Evolutionary conservation across 2,113 vertebrate genomes (phyloP), one percentile per base, ranked within the genome.

Genomic region (Dicaeum eximium): DNA sequence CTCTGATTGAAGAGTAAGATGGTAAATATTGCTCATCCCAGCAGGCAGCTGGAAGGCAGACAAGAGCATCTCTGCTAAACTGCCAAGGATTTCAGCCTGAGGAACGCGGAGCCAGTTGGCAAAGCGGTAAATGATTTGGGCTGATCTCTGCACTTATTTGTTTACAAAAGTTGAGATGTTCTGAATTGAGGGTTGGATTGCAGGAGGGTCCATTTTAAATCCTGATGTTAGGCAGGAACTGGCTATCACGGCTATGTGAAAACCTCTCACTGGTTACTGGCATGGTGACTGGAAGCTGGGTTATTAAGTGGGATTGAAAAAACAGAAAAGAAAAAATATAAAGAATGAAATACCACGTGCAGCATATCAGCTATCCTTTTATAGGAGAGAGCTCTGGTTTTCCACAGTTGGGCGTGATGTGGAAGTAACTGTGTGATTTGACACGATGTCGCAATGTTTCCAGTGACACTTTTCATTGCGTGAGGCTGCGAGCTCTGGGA

Each of bases 21-120:
- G 80, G 86, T 95, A 82, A 92, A 82, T 92, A 86, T 40, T 80
- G 47, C 82, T 94, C 80, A 37, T 69, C 86, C 69, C 42, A 66
- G 88, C 72, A 69, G 90, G 86, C 62, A 65, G 42, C 85, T 83
- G 93, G 90, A 92, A 70, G 51, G 60, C 33, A 15, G 70, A 51
- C 83, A 61, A 86, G 37, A 94, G 54, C 42, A 53, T 65, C 71
- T 83, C 48, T 64, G 47, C 74, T 72, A 8, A 93, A 77, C 45
- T 74, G 69, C 56, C 40, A 48, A 12, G 40, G 48, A 42, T 90
- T 77, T 60, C 14, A 18, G 62, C 37, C 64, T 56, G 69, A 78
- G 86, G 75, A 92, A 58, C 18, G 54, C 83, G 61, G 40, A 86
- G 42, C 69, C 38, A 24, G 30, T 44, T 92, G 86, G 75, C 71